Percentiles rank a stretch among this genome's conserved stretches.
phyloP scores from a whole-genome alignment of 2,113 vertebrate species.

The Otocyon megalotis region DNA sequence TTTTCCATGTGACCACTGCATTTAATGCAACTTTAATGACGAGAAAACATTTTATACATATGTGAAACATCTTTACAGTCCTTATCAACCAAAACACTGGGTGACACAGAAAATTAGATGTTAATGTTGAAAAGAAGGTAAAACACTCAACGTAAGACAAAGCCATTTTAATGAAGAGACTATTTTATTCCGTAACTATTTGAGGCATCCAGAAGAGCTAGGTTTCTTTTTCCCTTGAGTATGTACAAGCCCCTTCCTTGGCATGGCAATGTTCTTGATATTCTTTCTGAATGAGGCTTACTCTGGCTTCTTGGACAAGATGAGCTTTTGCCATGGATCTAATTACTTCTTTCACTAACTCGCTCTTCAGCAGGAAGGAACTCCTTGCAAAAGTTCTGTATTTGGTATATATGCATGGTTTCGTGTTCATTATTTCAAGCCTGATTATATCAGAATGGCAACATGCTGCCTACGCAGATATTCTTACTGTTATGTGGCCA shows the following conservation, averaged over 20 bases:
- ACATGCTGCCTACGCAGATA: slow-evolving; percentile 88
- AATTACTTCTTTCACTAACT: slow-evolving; percentile 92
- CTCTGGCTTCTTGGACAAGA: slow-evolving; percentile 82
- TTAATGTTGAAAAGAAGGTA: neutral
- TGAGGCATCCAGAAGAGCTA: slow-evolving; percentile 90
- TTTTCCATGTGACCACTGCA: neutral
- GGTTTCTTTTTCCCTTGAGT: slow-evolving; percentile 93
- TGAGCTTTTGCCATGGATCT: slow-evolving; percentile 90
- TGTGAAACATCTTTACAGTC: neutral
- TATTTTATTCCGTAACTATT: slow-evolving; percentile 59
- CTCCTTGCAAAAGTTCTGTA: slow-evolving; percentile 36
- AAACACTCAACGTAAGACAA: neutral
- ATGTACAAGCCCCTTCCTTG: slow-evolving; percentile 90
- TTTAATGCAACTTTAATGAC: neutral
- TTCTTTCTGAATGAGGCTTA: slow-evolving; percentile 84
- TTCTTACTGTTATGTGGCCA: slow-evolving; percentile 93
- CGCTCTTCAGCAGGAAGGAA: slow-evolving; percentile 75
- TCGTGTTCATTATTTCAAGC: slow-evolving; percentile 91
- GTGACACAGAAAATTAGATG: neutral
- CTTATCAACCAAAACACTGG: neutral
- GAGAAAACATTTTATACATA: neutral
- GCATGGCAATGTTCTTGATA: slow-evolving; percentile 92
- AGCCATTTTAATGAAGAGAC: neutral
- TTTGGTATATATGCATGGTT: slow-evolving; percentile 65
- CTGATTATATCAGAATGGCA: slow-evolving; percentile 90